A percentile compares a stretch with the other conserved stretches of the same genome.
Conservation (phyloP, 2,888 invertebrate genomes). For the Mythimna lalbum region DNA sequence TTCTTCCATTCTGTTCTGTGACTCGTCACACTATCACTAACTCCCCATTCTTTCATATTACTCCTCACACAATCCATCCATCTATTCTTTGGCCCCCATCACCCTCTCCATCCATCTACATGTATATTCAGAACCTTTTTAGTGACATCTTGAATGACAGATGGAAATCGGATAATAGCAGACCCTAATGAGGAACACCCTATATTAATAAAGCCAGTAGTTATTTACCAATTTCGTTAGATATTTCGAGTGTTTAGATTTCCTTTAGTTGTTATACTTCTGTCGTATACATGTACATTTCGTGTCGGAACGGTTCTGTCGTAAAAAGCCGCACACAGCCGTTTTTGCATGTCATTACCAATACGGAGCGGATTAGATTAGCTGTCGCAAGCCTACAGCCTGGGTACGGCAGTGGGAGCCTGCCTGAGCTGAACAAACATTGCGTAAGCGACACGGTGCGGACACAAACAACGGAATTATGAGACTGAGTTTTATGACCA, state of each 20-base stretch:
- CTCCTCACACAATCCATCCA: too few relatives aligned
- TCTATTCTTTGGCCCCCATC: too few relatives aligned
- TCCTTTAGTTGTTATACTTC: conserved; percentile 21
- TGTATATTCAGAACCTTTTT: too few relatives aligned
- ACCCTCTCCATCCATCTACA: too few relatives aligned
- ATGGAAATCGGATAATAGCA: too few relatives aligned
- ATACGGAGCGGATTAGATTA: conserved; percentile 58
- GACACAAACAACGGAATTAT: conserved; percentile 45
- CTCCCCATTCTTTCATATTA: too few relatives aligned
- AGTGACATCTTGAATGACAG: too few relatives aligned
- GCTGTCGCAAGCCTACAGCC: conserved; percentile 37
- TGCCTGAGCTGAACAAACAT: conserved; percentile 49
- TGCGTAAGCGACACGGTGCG: conserved; percentile 35
- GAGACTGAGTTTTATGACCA: conserved; percentile 13
- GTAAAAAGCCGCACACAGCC: conserved; percentile 61
- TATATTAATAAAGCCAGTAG: too few relatives aligned
- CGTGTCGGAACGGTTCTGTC: conserved; percentile 51
- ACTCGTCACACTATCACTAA: too few relatives aligned
- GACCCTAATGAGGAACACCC: too few relatives aligned
- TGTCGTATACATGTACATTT: conserved; percentile 3
- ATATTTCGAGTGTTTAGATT: neutral
- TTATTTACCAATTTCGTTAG: neutral
- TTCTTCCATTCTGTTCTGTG: too few relatives aligned
- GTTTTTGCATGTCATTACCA: conserved; percentile 68
- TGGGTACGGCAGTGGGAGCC: neutral